phyloP scores from a whole-genome alignment of 2,113 vertebrate species.

The Cyprinodon brontotheroides region DNA sequence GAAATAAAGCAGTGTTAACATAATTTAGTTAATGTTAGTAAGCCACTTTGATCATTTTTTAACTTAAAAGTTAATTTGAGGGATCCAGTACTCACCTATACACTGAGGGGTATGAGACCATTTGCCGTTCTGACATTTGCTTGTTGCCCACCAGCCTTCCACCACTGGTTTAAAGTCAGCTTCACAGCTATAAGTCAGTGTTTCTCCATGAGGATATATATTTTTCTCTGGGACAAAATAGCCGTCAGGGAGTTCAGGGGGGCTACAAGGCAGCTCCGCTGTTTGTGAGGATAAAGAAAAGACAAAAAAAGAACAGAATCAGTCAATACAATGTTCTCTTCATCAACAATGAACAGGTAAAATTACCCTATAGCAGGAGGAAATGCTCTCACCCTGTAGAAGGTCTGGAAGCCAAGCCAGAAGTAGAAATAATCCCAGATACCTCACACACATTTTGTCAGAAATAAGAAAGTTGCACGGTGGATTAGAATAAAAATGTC shows the following conservation, averaged over 20 bases:
- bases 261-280: accelerated
- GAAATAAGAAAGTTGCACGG: background rate
- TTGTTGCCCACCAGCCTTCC: slow-evolving; percentile 59
- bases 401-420: slow-evolving; percentile 30
- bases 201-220: accelerated
- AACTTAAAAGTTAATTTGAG: background rate
- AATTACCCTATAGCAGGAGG: background rate
- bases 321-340: background rate
- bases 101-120: slow-evolving; percentile 52
- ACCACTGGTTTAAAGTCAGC: slow-evolving; percentile 20
- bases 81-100: slow-evolving; percentile 36
- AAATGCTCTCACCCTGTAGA: slow-evolving; percentile 18
- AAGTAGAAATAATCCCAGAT: slow-evolving; percentile 31
- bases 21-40: too few species aligned
- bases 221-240: slow-evolving; percentile 16
- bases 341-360: background rate
- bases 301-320: background rate
- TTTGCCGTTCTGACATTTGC: slow-evolving; percentile 30
- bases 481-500: background rate
- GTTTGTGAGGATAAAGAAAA: slow-evolving; percentile 23
- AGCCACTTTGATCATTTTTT: background rate
- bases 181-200: slow-evolving; percentile 43
- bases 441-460: slow-evolving; percentile 26
- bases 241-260: slow-evolving; percentile 3
- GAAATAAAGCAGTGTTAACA: too few species aligned